phyloP scores from a whole-genome alignment of 2,113 vertebrate species.

The Nannospalax galili region DNA sequence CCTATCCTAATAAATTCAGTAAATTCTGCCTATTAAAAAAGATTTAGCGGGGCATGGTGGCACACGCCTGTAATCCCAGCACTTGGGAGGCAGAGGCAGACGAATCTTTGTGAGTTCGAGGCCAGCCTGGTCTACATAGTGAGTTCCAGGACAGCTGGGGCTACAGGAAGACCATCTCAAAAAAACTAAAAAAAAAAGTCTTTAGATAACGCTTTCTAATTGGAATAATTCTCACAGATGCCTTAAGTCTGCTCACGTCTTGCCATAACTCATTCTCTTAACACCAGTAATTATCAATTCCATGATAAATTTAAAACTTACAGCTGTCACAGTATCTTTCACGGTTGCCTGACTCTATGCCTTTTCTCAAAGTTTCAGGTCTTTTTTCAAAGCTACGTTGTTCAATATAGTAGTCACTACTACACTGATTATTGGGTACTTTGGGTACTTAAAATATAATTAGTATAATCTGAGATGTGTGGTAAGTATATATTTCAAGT shows the following conservation, averaged over 20 bases:
- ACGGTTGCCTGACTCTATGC: background rate
- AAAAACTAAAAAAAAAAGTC: too few relatives aligned
- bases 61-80: background rate
- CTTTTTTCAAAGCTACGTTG: background rate
- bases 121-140: too few relatives aligned
- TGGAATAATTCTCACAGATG: background rate
- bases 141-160: too few relatives aligned
- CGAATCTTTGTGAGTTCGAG: too few relatives aligned
- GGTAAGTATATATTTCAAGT: background rate
- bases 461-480: background rate
- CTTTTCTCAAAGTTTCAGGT: constrained; percentile 14
- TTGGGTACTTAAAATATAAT: constrained; percentile 23
- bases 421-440: background rate
- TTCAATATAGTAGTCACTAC: background rate
- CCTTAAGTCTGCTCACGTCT: background rate
- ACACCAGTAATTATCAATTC: background rate
- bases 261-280: background rate
- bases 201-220: background rate
- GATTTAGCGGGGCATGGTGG: too few relatives aligned
- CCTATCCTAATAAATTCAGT: constrained; percentile 20
- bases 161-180: too few relatives aligned
- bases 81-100: too few relatives aligned
- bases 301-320: constrained; percentile 31
- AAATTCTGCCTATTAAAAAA: constrained; percentile 54
- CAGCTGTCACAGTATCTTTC: background rate